These are phyloP conservation scores for Entosphenus tridentatus DNA, from an alignment of 2,113 vertebrate genomes.

Conservation along the genomic window DNA sequence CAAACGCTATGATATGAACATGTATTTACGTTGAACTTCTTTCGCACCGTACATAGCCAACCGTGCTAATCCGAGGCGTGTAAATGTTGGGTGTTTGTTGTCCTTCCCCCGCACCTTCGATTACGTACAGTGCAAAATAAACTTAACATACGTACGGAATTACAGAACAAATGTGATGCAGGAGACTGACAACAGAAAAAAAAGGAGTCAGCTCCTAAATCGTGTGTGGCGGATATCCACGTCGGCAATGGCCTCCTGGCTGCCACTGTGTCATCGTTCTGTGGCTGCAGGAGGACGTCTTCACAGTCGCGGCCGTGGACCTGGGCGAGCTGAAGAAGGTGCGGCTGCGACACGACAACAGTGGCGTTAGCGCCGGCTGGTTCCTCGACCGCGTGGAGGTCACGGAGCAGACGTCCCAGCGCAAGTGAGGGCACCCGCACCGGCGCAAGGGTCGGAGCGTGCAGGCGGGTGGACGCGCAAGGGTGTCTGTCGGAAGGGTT, in stretches of 20 bases:
- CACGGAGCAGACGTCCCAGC: no score
- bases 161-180: neutral
- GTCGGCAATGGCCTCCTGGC: neutral
- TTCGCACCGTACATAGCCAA: no score
- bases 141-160: neutral
- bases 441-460: no score
- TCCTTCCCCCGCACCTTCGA: no score
- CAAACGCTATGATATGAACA: no score
- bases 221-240: neutral
- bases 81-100: no score
- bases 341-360: slow-evolving; percentile 63
- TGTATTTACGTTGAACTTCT: no score
- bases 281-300: slow-evolving; percentile 43
- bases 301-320: slow-evolving; percentile 46
- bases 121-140: no score
- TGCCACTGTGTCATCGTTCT: slow-evolving; percentile 1
- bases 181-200: neutral
- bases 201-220: neutral
- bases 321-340: slow-evolving; percentile 60
- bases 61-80: no score
- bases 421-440: no score
- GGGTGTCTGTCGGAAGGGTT: no score
- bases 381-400: slow-evolving; percentile 93
- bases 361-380: slow-evolving; percentile 64
- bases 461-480: no score